phyloP scores from a whole-genome alignment of 1,140 invertebrate genomes.

The Arctopsyche grandis region DNA sequence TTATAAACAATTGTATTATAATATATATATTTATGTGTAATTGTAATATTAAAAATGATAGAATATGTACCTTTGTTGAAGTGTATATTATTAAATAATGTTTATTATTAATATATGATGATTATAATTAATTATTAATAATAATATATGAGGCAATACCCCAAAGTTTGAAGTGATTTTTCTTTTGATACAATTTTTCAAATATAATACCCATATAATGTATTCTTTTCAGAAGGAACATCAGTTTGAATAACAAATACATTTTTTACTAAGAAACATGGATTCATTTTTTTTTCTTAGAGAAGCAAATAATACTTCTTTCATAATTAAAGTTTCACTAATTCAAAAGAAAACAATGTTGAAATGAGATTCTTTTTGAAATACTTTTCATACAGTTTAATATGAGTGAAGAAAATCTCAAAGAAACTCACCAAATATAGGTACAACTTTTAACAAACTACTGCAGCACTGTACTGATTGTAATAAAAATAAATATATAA shows the following conservation, averaged over 20 bases:
- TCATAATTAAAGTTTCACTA: background rate
- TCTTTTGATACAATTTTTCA: slow-evolving; percentile 26
- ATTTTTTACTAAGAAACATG: background rate
- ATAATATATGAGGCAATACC: slow-evolving; percentile 54
- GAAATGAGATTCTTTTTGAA: background rate
- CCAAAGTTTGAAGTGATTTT: slow-evolving; percentile 31
- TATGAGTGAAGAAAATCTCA: too few species aligned
- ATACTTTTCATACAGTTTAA: background rate
- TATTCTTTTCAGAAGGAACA: too few species aligned
- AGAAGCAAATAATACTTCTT: background rate
- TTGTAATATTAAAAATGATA: slow-evolving; percentile 33
- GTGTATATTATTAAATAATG: slow-evolving; percentile 50
- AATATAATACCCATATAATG: background rate
- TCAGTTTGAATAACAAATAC: too few species aligned
- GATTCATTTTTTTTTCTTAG: background rate
- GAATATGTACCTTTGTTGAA: slow-evolving; percentile 49
- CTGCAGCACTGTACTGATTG: too few species aligned
- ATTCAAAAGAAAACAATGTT: background rate
- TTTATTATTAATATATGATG: slow-evolving; percentile 48
- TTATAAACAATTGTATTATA: slow-evolving; percentile 18
- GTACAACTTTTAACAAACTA: too few species aligned
- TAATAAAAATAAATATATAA: too few species aligned
- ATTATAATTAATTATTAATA: slow-evolving; percentile 46
- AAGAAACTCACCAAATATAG: too few species aligned
- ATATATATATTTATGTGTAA: slow-evolving; percentile 21